Conservation (phyloP, 1,140 invertebrate genomes). For the Medauroidea extradentata region DNA sequence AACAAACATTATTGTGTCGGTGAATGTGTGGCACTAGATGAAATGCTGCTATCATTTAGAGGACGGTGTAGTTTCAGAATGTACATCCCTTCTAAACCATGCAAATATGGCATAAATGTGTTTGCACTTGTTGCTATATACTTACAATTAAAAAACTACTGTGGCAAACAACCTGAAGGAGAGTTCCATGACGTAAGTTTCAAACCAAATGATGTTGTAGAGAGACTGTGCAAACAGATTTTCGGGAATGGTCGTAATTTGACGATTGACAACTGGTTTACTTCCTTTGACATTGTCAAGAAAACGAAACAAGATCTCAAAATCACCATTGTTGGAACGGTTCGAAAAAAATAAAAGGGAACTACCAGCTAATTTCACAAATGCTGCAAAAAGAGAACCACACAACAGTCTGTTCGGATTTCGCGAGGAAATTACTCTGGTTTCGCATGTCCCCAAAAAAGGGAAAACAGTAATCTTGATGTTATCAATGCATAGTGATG, state of each 20-base stretch:
- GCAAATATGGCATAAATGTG: slow-evolving; percentile 30
- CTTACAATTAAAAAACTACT: slow-evolving; percentile 46
- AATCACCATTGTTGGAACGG: slow-evolving; percentile 26
- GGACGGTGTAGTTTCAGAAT: too few relatives aligned
- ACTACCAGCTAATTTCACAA: too few relatives aligned
- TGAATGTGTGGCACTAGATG: too few relatives aligned
- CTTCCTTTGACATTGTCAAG: slow-evolving; percentile 31
- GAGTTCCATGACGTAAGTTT: slow-evolving; percentile 25
- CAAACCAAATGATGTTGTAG: slow-evolving; percentile 36
- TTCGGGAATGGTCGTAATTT: slow-evolving; percentile 37
- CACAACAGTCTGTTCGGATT: slow-evolving; percentile 29
- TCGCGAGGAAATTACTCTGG: slow-evolving; percentile 21
- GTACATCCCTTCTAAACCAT: too few relatives aligned
- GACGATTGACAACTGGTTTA: slow-evolving; percentile 32
- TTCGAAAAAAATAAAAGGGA: slow-evolving; percentile 38
- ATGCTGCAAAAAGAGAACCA: slow-evolving; percentile 4
- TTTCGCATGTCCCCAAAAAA: slow-evolving; percentile 30
- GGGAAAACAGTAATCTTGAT: slow-evolving; percentile 24
- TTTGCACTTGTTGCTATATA: slow-evolving; percentile 44
- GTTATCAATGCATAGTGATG: slow-evolving; percentile 25
- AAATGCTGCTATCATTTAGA: too few relatives aligned
- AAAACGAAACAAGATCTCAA: slow-evolving; percentile 19
- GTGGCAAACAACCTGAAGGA: slow-evolving; percentile 41
- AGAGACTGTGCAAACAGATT: slow-evolving; percentile 42
- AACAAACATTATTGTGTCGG: too few relatives aligned